Conservation (phyloP, 2,888 invertebrate species). For the Pristionchus maxplancki region DNA sequence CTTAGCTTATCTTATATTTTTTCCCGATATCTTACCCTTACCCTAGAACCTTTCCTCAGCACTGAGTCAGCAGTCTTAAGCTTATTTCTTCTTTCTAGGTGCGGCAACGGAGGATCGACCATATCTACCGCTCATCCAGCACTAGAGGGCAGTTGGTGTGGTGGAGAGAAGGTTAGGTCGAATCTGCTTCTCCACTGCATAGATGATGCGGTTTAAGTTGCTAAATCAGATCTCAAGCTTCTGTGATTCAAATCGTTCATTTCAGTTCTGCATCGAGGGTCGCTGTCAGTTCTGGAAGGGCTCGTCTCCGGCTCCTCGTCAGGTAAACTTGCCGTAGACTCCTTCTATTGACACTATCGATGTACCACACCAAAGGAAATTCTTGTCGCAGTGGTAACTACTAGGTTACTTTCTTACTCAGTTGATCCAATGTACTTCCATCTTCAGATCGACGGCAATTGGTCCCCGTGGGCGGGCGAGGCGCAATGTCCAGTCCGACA, state of each 20-base stretch:
- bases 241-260: neutral
- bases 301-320: constrained; percentile 54
- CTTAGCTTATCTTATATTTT: too few relatives aligned
- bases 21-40: too few relatives aligned
- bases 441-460: constrained; percentile 68
- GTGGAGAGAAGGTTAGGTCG: constrained; percentile 66
- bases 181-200: too few relatives aligned
- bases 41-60: too few relatives aligned
- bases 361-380: too few relatives aligned
- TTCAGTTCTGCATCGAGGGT: constrained; percentile 76
- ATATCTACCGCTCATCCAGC: constrained; percentile 78
- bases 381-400: too few relatives aligned
- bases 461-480: constrained; percentile 75
- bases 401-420: too few relatives aligned
- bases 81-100: constrained; percentile 59
- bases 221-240: too few relatives aligned
- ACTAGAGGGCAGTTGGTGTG: constrained; percentile 77
- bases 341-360: too few relatives aligned
- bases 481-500: constrained; percentile 73
- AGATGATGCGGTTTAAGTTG: too few relatives aligned
- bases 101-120: constrained; percentile 77
- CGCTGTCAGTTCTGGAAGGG: constrained; percentile 70
- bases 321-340: neutral
- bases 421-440: too few relatives aligned
- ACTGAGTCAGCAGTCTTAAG: too few relatives aligned